Conservation (phyloP, 2,113 vertebrate genomes). For the Heteronetta atricapilla region DNA sequence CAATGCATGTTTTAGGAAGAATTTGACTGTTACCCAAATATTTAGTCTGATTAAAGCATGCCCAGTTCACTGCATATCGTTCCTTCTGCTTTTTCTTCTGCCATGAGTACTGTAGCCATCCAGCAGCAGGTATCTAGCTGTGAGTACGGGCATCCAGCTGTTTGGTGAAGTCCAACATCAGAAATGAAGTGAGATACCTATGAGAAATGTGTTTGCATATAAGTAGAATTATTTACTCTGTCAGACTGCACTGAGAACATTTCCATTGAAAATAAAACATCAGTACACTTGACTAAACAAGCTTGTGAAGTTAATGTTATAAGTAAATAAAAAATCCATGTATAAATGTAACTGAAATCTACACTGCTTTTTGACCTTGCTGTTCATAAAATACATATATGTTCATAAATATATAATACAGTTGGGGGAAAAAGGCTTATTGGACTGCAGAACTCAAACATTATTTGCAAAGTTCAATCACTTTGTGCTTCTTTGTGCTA, state of each 20-base stretch:
- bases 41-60: constrained; percentile 66
- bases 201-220: neutral
- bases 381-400: neutral
- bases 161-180: neutral
- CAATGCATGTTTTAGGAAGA: constrained; percentile 31
- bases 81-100: constrained; percentile 38
- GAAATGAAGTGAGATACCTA: neutral
- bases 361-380: neutral
- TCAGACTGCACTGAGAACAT: neutral
- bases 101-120: neutral
- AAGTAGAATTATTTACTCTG: neutral
- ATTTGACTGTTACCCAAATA: constrained; percentile 56
- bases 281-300: neutral
- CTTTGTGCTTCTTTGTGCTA: neutral
- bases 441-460: neutral
- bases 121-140: constrained; percentile 46
- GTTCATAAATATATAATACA: too few relatives aligned
- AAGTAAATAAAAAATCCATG: neutral
- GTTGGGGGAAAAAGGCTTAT: too few relatives aligned
- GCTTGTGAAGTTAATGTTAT: neutral
- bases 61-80: neutral
- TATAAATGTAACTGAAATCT: neutral
- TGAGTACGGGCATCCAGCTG: neutral
- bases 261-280: neutral
- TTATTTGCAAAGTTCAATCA: neutral